phyloP scores from a whole-genome alignment of 2,113 vertebrate species.

The Talpa occidentalis region DNA sequence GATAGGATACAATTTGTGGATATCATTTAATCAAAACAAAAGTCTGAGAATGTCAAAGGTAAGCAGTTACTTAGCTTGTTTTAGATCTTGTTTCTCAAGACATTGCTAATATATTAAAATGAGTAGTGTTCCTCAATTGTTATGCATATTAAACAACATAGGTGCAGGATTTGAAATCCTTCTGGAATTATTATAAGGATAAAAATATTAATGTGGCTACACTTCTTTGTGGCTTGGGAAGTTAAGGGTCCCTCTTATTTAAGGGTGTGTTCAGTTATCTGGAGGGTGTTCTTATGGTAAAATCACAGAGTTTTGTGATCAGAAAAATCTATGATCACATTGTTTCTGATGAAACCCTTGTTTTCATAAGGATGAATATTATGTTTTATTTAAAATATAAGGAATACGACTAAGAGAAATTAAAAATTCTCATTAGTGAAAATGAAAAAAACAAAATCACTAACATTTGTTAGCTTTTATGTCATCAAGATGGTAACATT shows the following conservation, averaged over 20 bases:
- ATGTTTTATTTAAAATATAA: slow-evolving; percentile 17
- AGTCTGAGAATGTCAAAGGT: neutral
- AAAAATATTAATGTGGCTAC: neutral
- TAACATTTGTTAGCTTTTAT: neutral
- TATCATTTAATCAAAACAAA: neutral
- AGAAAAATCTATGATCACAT: neutral
- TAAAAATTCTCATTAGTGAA: neutral
- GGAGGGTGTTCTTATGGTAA: neutral
- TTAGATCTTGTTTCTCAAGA: neutral
- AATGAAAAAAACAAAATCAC: neutral
- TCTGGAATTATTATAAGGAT: neutral
- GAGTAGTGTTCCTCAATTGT: neutral
- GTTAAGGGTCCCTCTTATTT: slow-evolving; percentile 18
- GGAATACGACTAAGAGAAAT: neutral
- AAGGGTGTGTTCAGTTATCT: neutral
- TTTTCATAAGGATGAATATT: slow-evolving; percentile 24
- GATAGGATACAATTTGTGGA: neutral
- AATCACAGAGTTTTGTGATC: slow-evolving; percentile 37
- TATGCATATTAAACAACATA: neutral
- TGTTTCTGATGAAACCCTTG: neutral
- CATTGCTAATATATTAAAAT: neutral
- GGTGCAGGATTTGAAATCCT: neutral
- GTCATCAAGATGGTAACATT: neutral
- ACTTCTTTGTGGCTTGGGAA: neutral
- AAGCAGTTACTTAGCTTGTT: neutral